Percentiles rank a stretch among this genome's conserved stretches.
phyloP scores from a whole-genome alignment of 2,797 vertebrate genomes.

The Salmo trutta region DNA sequence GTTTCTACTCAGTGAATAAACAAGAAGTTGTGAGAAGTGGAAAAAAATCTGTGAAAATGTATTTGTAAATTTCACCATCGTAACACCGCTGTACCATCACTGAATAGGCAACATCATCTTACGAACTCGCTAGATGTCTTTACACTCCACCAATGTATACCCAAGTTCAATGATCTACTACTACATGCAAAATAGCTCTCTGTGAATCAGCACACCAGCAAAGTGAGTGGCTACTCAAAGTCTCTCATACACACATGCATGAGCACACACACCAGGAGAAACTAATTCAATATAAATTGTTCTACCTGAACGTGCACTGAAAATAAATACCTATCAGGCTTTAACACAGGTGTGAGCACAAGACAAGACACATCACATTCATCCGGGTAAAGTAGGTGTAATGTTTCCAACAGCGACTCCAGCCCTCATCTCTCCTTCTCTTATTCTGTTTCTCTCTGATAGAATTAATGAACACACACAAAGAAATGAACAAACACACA shows the following conservation, averaged over 20 bases:
- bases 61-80: neutral
- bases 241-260: neutral
- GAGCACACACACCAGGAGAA: neutral
- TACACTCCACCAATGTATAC: neutral
- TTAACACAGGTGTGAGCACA: constrained; percentile 4
- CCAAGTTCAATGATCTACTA: neutral
- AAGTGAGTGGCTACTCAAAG: neutral
- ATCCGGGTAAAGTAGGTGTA: constrained; percentile 18
- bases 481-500: neutral
- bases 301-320: constrained; percentile 1
- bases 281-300: constrained; percentile 8
- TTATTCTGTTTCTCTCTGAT: neutral
- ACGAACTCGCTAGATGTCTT: neutral
- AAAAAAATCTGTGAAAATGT: neutral
- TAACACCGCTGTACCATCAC: neutral
- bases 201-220: neutral
- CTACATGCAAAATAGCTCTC: too few species aligned
- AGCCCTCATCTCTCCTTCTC: constrained; percentile 7
- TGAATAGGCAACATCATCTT: neutral
- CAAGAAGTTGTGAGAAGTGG: neutral
- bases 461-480: neutral
- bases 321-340: neutral
- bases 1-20: neutral
- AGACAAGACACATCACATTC: constrained; percentile 11
- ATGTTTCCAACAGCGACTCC: neutral